phyloP scores from a whole-genome alignment of 2,888 invertebrate genomes.

The Idaea dimidiata region DNA sequence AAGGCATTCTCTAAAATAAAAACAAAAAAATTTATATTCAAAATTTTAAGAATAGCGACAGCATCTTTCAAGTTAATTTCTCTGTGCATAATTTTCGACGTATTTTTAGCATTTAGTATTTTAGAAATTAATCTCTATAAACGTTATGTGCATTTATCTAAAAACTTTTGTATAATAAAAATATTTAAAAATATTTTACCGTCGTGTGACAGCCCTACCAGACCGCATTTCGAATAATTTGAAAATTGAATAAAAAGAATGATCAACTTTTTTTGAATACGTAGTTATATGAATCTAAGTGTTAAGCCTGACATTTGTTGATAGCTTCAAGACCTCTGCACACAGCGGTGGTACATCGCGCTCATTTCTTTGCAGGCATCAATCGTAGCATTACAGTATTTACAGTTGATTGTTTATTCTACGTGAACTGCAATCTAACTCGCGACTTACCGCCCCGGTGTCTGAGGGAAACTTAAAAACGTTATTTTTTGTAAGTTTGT shows the following conservation, averaged over 20 bases:
- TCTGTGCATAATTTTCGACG: slow-evolving; percentile 70
- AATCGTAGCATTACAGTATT: neutral
- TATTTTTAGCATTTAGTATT: slow-evolving; percentile 70
- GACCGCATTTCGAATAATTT: slow-evolving; percentile 69
- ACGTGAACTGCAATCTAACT: neutral
- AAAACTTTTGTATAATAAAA: slow-evolving; percentile 53
- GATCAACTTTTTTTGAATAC: slow-evolving; percentile 56
- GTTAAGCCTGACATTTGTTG: slow-evolving; percentile 74
- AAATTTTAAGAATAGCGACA: slow-evolving; percentile 76
- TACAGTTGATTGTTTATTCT: neutral
- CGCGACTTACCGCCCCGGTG: slow-evolving; percentile 12
- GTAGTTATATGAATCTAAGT: slow-evolving; percentile 68
- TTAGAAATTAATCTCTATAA: slow-evolving; percentile 56
- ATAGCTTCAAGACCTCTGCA: slow-evolving; percentile 55
- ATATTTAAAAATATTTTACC: slow-evolving; percentile 48
- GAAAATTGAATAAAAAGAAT: slow-evolving; percentile 21
- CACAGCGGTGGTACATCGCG: neutral
- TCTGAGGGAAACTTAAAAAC: slow-evolving; percentile 30
- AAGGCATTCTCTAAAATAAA: slow-evolving; percentile 52
- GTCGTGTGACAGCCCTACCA: slow-evolving; percentile 66
- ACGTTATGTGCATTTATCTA: slow-evolving; percentile 73
- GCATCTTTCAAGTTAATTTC: slow-evolving; percentile 63
- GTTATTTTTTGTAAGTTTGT: slow-evolving; percentile 79
- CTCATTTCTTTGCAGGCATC: neutral
- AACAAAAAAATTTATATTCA: slow-evolving; percentile 75